These are phyloP conservation scores for Macrotis lagotis DNA, from an alignment of 2,113 vertebrate genomes.

Conservation along the genomic window DNA sequence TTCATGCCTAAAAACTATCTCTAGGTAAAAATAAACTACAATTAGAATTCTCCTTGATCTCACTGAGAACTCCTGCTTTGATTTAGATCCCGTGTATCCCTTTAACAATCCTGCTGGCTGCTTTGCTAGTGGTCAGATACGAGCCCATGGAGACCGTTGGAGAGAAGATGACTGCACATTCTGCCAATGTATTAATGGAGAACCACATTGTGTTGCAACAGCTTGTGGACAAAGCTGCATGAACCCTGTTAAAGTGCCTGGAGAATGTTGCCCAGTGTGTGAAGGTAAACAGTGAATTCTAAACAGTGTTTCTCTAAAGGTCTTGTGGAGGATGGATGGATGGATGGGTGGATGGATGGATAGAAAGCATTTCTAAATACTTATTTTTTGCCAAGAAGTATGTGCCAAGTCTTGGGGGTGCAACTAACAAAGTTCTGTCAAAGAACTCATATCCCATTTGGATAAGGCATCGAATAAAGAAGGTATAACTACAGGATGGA, in stretches of 20 bases:
- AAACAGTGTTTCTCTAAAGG: background rate
- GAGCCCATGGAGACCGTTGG: slow-evolving; percentile 92
- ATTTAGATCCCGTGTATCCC: slow-evolving; percentile 89
- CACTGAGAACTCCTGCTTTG: slow-evolving; percentile 25
- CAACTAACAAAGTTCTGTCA: background rate
- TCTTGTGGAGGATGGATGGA: background rate
- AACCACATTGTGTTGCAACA: slow-evolving; percentile 89
- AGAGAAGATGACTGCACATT: slow-evolving; percentile 94
- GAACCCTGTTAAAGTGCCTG: slow-evolving; percentile 91
- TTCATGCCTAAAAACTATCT: background rate
- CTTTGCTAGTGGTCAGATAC: slow-evolving; percentile 91
- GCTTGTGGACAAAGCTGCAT: slow-evolving; percentile 92
- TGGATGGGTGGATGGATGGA: background rate
- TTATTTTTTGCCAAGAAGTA: background rate
- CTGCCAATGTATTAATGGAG: slow-evolving; percentile 92
- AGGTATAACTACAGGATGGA: background rate
- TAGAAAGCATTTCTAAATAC: background rate
- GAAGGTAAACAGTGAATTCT: slow-evolving; percentile 83
- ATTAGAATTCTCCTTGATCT: background rate
- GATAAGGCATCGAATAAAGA: background rate
- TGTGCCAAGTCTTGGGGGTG: background rate
- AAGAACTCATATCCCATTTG: background rate
- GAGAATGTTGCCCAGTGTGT: slow-evolving; percentile 93
- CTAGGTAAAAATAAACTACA: background rate
- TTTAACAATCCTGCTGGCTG: slow-evolving; percentile 91